These are phyloP conservation scores for Dolichopus griseipennis DNA, from an alignment of 2,888 invertebrate species.

Conservation along the genomic window DNA sequence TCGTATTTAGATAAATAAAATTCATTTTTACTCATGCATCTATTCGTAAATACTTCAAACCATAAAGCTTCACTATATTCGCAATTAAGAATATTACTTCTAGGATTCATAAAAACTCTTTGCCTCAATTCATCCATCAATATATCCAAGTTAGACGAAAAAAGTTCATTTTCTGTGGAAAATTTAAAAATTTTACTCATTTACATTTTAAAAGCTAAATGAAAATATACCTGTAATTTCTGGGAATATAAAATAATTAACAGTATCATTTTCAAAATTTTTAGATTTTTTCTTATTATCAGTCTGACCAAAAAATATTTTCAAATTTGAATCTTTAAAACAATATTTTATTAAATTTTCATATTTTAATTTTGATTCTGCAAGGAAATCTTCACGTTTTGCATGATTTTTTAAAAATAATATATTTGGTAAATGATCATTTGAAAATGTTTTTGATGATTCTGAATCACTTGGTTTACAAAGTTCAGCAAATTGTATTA, in stretches of 20 bases:
- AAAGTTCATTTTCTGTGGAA: constrained; percentile 13
- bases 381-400: constrained; percentile 62
- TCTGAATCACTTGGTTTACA: constrained; percentile 44
- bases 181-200: too few relatives aligned
- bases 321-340: constrained; percentile 32
- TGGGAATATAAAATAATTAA: constrained; percentile 31
- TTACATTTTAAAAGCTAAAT: not conserved
- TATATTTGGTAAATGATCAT: constrained; percentile 72
- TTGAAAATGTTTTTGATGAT: constrained; percentile 34
- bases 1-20: constrained; percentile 33
- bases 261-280: constrained; percentile 24
- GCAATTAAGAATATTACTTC: constrained; percentile 29
- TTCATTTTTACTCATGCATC: constrained; percentile 30
- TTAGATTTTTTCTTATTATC: constrained; percentile 26
- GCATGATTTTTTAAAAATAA: constrained; percentile 76
- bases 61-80: constrained; percentile 33
- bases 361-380: constrained; percentile 34
- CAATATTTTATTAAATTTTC: constrained; percentile 30
- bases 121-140: constrained; percentile 29
- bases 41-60: constrained; percentile 30
- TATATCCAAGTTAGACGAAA: constrained; percentile 25
- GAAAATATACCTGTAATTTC: constrained; percentile 24
- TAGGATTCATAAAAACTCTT: constrained; percentile 33
- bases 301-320: constrained; percentile 28
- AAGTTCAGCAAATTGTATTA: constrained; percentile 35